Conservation (phyloP, 1,140 invertebrate genomes). For the Ooceraea biroi region DNA sequence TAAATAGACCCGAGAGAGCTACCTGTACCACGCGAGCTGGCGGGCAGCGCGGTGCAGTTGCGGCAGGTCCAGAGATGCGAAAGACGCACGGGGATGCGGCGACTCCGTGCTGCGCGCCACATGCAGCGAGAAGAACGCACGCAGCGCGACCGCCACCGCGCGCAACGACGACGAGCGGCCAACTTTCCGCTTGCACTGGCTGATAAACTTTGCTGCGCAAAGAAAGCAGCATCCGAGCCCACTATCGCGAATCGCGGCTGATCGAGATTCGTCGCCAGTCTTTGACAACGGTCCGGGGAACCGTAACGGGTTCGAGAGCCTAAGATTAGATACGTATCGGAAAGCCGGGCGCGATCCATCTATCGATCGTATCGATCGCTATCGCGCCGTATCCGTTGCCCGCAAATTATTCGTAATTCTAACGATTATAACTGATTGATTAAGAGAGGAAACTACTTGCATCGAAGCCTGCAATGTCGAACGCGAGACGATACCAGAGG, state of each 20-base stretch:
- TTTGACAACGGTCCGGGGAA: constrained; percentile 34
- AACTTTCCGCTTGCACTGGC: constrained; percentile 75
- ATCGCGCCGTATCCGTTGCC: constrained; percentile 50
- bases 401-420: constrained; percentile 45
- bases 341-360: constrained; percentile 33
- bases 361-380: constrained; percentile 31
- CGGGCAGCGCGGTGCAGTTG: constrained; percentile 40
- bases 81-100: constrained; percentile 24
- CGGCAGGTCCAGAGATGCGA: constrained; percentile 50
- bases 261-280: constrained; percentile 9
- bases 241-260: constrained; percentile 63
- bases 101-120: constrained; percentile 67
- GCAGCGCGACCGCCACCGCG: constrained; percentile 62
- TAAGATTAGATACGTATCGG: constrained; percentile 46
- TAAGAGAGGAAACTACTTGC: constrained; percentile 32
- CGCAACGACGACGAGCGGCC: constrained; percentile 75
- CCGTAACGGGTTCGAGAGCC: constrained; percentile 37
- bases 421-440: constrained; percentile 46
- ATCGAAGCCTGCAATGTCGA: constrained; percentile 7
- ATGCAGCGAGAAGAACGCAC: constrained; percentile 64
- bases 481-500: constrained; percentile 18
- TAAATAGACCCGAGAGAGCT: constrained; percentile 83
- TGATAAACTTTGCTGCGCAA: constrained; percentile 77
- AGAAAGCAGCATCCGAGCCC: constrained; percentile 55
- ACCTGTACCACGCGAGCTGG: constrained; percentile 77